These are phyloP conservation scores for Laterallus jamaicensis DNA, from an alignment of 2,113 vertebrate genomes.

Conservation along the genomic window DNA sequence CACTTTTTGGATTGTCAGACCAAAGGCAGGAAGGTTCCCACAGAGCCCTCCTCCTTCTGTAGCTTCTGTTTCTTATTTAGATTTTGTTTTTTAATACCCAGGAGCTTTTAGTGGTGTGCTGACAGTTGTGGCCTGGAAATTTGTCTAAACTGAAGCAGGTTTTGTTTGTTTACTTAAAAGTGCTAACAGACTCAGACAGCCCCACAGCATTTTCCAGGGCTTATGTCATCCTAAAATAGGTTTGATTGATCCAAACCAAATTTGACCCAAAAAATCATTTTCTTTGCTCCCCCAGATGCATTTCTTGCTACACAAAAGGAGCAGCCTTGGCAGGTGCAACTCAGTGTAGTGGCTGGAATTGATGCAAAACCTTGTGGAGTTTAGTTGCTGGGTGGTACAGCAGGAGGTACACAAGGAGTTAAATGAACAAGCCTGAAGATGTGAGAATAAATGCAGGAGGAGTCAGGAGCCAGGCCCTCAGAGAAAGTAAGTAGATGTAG, in stretches of 20 bases:
- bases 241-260: background rate
- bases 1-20: constrained; percentile 43
- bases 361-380: background rate
- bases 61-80: constrained; percentile 45
- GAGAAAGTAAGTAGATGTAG: background rate
- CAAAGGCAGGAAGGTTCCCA: constrained; percentile 59
- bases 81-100: constrained; percentile 10
- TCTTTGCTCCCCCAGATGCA: background rate
- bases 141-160: constrained; percentile 30
- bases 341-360: background rate
- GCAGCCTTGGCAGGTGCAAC: background rate
- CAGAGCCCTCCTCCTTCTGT: constrained; percentile 28
- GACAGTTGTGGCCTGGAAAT: constrained; percentile 9
- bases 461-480: background rate
- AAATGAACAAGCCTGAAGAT: background rate
- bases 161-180: constrained; percentile 33
- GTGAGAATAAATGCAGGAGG: background rate
- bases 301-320: background rate
- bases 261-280: background rate
- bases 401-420: background rate
- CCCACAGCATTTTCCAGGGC: background rate
- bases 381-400: background rate
- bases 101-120: background rate
- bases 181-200: background rate
- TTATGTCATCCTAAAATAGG: background rate